These are phyloP conservation scores for Latrodectus geometricus DNA, from an alignment of 1,140 invertebrate genomes.

Conservation along the genomic window DNA sequence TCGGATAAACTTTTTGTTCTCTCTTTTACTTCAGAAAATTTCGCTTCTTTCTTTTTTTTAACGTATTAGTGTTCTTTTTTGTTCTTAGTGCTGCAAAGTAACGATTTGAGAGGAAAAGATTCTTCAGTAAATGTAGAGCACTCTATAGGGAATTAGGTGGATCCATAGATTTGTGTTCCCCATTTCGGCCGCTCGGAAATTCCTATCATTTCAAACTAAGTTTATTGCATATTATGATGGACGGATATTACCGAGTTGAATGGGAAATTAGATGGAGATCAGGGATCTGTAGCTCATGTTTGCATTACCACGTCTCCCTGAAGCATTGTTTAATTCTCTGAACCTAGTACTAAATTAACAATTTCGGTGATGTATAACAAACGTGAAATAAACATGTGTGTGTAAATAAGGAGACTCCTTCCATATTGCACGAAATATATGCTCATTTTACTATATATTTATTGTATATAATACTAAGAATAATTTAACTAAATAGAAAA, in stretches of 20 bases:
- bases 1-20: conserved; percentile 33
- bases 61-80: conserved; percentile 41
- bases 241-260: neutral
- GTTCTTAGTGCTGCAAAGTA: conserved; percentile 54
- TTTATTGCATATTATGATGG: conserved; percentile 1
- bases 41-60: conserved; percentile 25
- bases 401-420: neutral
- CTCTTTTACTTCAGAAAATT: conserved; percentile 20
- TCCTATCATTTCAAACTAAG: conserved; percentile 33
- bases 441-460: neutral
- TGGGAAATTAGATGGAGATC: neutral
- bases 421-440: neutral
- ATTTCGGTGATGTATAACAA: neutral
- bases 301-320: neutral
- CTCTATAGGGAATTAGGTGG: conserved; percentile 36
- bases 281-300: neutral
- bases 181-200: neutral
- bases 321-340: neutral
- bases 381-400: neutral
- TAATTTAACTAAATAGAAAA: too few relatives aligned
- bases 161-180: conserved; percentile 46
- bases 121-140: conserved; percentile 47
- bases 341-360: neutral
- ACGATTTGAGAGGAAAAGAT: conserved; percentile 41
- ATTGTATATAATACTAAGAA: neutral